Evolutionary conservation across 2,797 vertebrate species (phyloP).

Genomic region (Rhinophrynus dorsalis): DNA sequence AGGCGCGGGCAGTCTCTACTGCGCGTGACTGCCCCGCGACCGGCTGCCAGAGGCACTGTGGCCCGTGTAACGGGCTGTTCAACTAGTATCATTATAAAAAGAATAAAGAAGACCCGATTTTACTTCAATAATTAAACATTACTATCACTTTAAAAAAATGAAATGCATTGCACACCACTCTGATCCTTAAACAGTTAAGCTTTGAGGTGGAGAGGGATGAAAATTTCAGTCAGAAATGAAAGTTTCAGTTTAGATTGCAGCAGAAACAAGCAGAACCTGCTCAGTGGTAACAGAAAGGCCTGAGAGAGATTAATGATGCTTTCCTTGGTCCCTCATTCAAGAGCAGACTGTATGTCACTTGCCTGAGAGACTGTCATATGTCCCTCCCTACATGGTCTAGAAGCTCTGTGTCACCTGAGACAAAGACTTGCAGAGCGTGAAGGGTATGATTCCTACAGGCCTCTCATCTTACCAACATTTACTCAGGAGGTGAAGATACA

Average conservation of each 20-base stretch:
- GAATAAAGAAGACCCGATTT: too few species aligned
- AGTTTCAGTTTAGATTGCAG: background rate
- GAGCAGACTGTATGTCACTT: slow-evolving; percentile 38
- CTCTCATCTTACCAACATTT: slow-evolving; percentile 27
- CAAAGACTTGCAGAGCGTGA: slow-evolving; percentile 25
- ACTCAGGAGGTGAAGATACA: slow-evolving; percentile 15
- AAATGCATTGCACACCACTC: too few species aligned
- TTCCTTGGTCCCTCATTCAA: background rate
- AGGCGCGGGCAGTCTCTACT: too few species aligned
- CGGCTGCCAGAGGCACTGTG: too few species aligned
- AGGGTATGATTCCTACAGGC: background rate
- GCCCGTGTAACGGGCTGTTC: too few species aligned
- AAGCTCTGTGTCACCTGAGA: slow-evolving; percentile 36
- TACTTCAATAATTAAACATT: too few species aligned
- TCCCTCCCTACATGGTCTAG: slow-evolving; percentile 30
- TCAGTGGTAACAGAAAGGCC: background rate
- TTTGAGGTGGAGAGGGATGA: background rate
- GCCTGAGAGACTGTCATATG: slow-evolving; percentile 39
- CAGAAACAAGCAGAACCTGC: slow-evolving; percentile 1
- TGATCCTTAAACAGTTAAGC: too few species aligned
- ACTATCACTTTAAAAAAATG: too few species aligned
- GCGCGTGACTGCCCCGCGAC: too few species aligned
- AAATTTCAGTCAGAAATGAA: background rate
- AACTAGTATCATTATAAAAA: too few species aligned
- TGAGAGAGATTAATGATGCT: slow-evolving; percentile 36